These are phyloP conservation scores for Euwallacea fornicatus DNA, from an alignment of 1,140 invertebrate genomes.

Conservation along the genomic window DNA sequence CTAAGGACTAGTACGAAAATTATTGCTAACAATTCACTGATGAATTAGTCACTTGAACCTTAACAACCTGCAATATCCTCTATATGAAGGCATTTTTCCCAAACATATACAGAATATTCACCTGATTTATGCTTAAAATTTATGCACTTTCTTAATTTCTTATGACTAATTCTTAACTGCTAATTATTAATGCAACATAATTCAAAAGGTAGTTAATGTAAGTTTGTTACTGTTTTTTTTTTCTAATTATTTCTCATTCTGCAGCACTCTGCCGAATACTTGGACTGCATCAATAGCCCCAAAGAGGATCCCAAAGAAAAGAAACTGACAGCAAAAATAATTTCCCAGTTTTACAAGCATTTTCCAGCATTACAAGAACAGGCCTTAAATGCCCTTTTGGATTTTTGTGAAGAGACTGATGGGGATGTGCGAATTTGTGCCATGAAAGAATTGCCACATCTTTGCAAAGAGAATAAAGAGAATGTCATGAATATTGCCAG, in stretches of 20 bases:
- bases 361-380: conserved; percentile 83
- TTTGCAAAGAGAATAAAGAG: conserved; percentile 85
- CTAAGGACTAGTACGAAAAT: no score
- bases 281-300: conserved; percentile 81
- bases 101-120: no score
- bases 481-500: conserved; percentile 87
- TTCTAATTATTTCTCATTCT: conserved; percentile 51
- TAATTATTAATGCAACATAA: no score
- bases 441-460: conserved; percentile 86
- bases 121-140: no score
- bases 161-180: no score
- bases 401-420: conserved; percentile 96
- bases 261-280: conserved; percentile 87
- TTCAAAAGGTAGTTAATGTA: neutral
- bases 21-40: no score
- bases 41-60: no score
- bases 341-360: conserved; percentile 90
- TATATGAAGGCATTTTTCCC: no score
- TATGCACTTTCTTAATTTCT: no score
- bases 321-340: conserved; percentile 91
- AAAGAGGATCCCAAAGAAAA: conserved; percentile 89
- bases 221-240: conserved; percentile 11
- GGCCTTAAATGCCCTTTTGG: conserved; percentile 89
- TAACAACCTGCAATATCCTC: no score
- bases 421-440: conserved; percentile 94